These are phyloP conservation scores for Serrognathus titanus DNA, from an alignment of 2,888 invertebrate genomes.

Conservation along the genomic window DNA sequence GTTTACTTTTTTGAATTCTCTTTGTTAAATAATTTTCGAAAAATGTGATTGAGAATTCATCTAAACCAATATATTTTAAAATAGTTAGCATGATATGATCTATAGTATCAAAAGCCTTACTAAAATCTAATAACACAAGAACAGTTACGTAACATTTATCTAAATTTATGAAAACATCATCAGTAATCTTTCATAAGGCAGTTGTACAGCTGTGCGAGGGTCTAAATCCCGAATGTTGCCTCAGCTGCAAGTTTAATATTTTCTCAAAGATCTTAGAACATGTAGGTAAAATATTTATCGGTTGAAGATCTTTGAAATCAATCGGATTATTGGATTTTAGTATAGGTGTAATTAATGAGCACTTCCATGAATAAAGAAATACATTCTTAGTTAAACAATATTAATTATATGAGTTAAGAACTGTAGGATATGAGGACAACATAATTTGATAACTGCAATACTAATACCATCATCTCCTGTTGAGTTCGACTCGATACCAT, in stretches of 20 bases:
- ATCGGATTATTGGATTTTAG: background rate
- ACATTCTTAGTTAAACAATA: background rate
- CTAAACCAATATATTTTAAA: too few species aligned
- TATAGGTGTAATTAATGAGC: constrained; percentile 1
- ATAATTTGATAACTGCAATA: constrained; percentile 1
- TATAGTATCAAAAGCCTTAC: constrained; percentile 7
- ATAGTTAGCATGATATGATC: background rate
- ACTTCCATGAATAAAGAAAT: constrained; percentile 3
- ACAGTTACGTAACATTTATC: constrained; percentile 4
- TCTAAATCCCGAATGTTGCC: constrained; percentile 10
- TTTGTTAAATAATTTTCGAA: too few species aligned
- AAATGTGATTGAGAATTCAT: too few species aligned
- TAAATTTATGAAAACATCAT: constrained; percentile 3
- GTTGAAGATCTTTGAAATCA: background rate
- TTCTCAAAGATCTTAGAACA: constrained; percentile 6
- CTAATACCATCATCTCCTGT: background rate
- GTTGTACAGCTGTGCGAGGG: constrained; percentile 9
- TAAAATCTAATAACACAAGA: constrained; percentile 6
- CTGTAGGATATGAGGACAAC: background rate
- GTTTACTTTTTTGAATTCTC: too few species aligned
- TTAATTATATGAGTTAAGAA: constrained; percentile 4
- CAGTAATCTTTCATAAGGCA: constrained; percentile 3
- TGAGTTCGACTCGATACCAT: background rate
- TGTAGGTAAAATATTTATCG: constrained; percentile 3
- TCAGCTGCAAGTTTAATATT: background rate